Conservation (phyloP, 2,797 vertebrate genomes). For the Halcyon chelicuti region DNA sequence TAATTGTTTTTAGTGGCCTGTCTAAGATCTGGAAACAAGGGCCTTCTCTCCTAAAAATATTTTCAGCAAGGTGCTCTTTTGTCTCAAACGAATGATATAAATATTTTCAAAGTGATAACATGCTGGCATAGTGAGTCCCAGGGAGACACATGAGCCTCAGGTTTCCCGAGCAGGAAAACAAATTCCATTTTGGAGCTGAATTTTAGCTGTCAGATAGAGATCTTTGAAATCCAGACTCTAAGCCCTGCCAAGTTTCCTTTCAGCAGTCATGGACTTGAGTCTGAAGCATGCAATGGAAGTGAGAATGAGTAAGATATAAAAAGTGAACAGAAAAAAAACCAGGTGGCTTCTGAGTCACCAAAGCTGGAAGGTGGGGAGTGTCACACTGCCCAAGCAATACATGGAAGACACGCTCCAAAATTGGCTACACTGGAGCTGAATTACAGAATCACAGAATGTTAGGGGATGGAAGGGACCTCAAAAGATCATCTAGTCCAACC, state of each 20-base stretch:
- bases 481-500: too few species aligned
- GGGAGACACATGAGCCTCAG: background rate
- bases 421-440: background rate
- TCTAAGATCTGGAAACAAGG: background rate
- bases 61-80: background rate
- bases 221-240: background rate
- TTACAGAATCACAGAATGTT: too few species aligned
- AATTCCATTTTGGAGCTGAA: background rate
- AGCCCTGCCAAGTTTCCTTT: background rate
- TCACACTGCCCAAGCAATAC: background rate
- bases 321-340: background rate
- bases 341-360: background rate
- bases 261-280: background rate
- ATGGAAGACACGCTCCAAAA: background rate
- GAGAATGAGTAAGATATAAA: background rate
- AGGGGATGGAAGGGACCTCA: too few species aligned
- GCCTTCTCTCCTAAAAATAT: background rate
- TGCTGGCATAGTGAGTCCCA: background rate
- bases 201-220: background rate
- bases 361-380: background rate
- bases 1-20: background rate
- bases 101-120: background rate
- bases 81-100: background rate
- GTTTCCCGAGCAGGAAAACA: background rate
- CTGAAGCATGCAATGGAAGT: background rate